These are phyloP conservation scores for Passer domesticus DNA, from an alignment of 2,113 vertebrate genomes.

Conservation along the genomic window DNA sequence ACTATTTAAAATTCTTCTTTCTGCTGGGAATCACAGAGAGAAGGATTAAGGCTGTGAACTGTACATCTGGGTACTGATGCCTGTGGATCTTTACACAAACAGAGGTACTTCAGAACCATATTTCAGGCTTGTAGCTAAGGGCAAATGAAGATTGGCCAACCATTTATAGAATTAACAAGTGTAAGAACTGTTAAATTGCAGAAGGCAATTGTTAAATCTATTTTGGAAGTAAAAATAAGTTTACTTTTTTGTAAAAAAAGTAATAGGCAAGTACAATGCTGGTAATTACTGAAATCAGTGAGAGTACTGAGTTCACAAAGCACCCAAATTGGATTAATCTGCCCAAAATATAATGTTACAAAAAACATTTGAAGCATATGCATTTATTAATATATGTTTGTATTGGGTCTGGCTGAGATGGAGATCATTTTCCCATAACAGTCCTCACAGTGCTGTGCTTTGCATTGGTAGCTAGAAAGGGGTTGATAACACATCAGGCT, in stretches of 20 bases:
- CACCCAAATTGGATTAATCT: slow-evolving; percentile 36
- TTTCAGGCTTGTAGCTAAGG: slow-evolving; percentile 13
- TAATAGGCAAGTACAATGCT: background rate
- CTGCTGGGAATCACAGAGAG: slow-evolving; percentile 31
- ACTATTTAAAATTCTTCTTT: slow-evolving; percentile 54
- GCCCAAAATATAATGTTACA: slow-evolving; percentile 19
- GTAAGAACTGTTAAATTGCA: background rate
- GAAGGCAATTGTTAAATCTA: slow-evolving; percentile 27
- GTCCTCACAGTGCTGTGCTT: background rate
- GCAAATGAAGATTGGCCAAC: slow-evolving; percentile 11
- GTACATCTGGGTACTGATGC: slow-evolving; percentile 18
- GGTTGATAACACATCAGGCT: background rate
- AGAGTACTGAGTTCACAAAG: background rate
- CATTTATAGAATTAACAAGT: background rate
- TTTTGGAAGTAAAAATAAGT: slow-evolving; percentile 54
- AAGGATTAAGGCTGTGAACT: slow-evolving; percentile 53
- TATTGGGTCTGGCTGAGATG: background rate
- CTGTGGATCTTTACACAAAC: slow-evolving; percentile 54
- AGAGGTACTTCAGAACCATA: background rate
- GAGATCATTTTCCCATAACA: background rate
- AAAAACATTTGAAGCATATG: background rate
- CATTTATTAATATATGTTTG: slow-evolving; percentile 7
- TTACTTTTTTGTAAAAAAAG: background rate
- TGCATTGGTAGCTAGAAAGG: background rate
- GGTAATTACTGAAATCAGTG: background rate